Percentiles rank a stretch among this genome's conserved stretches.
Evolutionary conservation across 2,113 vertebrate genomes (phyloP).

Genomic region (Steatornis caripensis): DNA sequence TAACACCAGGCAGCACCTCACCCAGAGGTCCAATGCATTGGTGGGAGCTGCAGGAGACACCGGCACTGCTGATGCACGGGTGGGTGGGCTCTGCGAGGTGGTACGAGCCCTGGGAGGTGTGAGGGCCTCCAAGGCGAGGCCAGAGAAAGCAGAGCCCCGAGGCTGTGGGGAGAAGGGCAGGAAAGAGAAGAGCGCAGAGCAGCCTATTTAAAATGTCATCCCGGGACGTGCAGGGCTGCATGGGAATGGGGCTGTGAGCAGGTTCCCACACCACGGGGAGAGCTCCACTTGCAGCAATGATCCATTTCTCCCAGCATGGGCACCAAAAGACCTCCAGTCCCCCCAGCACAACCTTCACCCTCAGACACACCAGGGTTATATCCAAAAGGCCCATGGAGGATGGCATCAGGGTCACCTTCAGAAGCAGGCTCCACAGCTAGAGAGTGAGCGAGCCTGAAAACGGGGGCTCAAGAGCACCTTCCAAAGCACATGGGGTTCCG

Average conservation of each 20-base stretch:
- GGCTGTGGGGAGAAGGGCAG: background rate
- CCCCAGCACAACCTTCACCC: background rate
- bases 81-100: background rate
- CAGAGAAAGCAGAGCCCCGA: background rate
- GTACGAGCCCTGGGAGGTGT: background rate
- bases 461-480: background rate
- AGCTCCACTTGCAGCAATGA: background rate
- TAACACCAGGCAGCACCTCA: background rate
- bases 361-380: background rate
- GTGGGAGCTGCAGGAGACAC: background rate
- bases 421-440: background rate
- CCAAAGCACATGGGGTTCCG: background rate
- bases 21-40: background rate
- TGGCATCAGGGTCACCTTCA: background rate
- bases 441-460: background rate
- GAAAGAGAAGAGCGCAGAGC: background rate
- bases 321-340: background rate
- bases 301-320: background rate
- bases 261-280: rapidly evolving
- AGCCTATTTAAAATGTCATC: background rate
- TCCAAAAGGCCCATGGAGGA: background rate
- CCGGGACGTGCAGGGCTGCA: rapidly evolving
- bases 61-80: background rate
- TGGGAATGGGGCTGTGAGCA: background rate
- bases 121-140: background rate